Evolutionary conservation across 2,113 vertebrate species (phyloP).

Genomic region (Spermophilus dauricus): DNA sequence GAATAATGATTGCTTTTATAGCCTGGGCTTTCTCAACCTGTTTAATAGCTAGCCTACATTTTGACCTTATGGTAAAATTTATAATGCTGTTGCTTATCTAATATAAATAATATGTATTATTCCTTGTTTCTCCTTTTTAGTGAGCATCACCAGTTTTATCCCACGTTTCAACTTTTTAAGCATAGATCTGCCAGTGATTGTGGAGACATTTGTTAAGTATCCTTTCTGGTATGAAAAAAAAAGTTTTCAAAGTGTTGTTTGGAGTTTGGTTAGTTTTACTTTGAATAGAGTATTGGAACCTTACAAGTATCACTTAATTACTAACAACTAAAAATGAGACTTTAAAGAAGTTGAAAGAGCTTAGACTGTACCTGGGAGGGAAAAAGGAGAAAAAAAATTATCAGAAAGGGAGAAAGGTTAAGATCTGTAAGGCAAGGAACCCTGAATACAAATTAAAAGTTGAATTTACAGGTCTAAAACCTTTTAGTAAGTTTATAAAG

Average conservation of each 20-base stretch:
- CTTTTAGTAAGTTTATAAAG: constrained; percentile 42
- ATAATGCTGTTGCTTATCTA: constrained; percentile 48
- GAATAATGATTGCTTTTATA: constrained; percentile 40
- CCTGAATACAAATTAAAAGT: constrained; percentile 17
- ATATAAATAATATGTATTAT: constrained; percentile 58
- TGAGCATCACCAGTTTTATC: constrained; percentile 97
- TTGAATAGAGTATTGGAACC: constrained; percentile 7
- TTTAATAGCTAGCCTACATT: constrained; percentile 23
- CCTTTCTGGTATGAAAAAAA: constrained; percentile 89
- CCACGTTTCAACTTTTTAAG: constrained; percentile 96
- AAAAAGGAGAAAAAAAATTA: constrained; percentile 1
- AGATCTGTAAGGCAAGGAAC: background rate
- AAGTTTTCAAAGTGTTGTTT: constrained; percentile 67
- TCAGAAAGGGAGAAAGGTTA: constrained; percentile 10
- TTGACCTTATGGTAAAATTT: constrained; percentile 36
- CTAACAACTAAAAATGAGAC: constrained; percentile 4
- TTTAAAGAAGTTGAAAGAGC: constrained; percentile 42
- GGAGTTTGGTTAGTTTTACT: constrained; percentile 55
- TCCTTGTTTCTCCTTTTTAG: constrained; percentile 86
- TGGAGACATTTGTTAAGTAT: constrained; percentile 99
- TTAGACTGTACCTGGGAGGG: background rate
- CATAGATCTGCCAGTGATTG: constrained; percentile 94
- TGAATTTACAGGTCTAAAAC: constrained; percentile 37
- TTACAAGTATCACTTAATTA: constrained; percentile 3
- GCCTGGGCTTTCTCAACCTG: background rate